Conservation (phyloP, 2,113 vertebrate species). For the Aleadryas rufinucha region DNA sequence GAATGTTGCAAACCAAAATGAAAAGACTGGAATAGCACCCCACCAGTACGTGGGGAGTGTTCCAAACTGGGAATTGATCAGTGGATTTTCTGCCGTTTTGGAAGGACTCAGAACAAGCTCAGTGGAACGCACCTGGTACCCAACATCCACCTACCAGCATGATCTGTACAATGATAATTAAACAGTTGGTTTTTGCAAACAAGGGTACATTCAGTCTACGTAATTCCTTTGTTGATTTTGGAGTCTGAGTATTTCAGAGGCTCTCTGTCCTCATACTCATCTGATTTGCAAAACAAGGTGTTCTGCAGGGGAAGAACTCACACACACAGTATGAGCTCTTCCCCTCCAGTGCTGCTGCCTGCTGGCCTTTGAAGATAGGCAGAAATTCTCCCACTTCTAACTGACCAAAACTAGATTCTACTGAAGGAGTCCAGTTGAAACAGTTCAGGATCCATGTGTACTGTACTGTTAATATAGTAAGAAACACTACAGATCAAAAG, state of each 20-base stretch:
- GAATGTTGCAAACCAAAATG: not conserved
- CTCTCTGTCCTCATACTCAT: not conserved
- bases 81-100: not conserved
- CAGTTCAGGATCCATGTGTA: rapidly evolving
- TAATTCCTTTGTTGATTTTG: not conserved
- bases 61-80: not conserved
- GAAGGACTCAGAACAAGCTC: not conserved
- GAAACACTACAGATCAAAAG: not conserved
- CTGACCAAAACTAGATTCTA: not conserved
- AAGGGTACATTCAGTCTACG: not conserved
- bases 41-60: not conserved
- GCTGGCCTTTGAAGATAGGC: not conserved
- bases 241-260: not conserved
- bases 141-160: not conserved
- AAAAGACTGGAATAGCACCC: not conserved
- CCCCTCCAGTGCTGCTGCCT: not conserved
- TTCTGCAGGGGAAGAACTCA: not conserved
- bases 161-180: not conserved
- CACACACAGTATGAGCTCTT: rapidly evolving
- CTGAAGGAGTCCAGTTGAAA: not conserved
- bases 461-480: not conserved
- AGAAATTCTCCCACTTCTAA: not conserved
- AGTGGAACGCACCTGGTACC: not conserved
- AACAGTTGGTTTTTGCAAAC: not conserved
- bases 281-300: not conserved